Evolutionary conservation across 2,113 vertebrate species (phyloP), one percentile per base, ranked within the genome.

Genomic region (Malurus alboscapulatus): DNA sequence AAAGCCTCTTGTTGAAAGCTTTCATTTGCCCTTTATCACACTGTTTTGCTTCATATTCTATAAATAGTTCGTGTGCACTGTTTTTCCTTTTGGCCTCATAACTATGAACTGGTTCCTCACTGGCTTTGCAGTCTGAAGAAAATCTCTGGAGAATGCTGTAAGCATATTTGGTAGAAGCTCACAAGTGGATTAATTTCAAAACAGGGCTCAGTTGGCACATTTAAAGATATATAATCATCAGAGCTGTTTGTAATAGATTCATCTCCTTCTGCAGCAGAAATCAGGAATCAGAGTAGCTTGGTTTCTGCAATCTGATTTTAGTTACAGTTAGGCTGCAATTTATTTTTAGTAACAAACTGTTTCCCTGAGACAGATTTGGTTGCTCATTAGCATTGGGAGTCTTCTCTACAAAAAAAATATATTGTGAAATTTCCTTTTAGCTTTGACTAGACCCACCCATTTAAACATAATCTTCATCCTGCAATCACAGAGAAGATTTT

Each of bases 311-410:
- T 96, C 93, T 93, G 88, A 92, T 93, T 96, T 97, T 95, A 97
- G 96, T 97, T 97, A 97, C 97, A 97, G 94, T 97, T 97, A 87
- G 94, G 93, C 58, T 91, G 91, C 79, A 34, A 48, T 92, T 94
- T 98, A 98, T 98, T 98, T 98, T 98, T 98, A 98, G 97, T 71
- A 96, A 95, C 96, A 97, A 97, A 97, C 97, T 97, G 91, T 96
- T 97, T 97, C 93, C 94, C 94, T 3, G 22, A 96, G 95, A 97
- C 96, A 92, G 95, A 96, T 92, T 96, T 58, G 51, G 96, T 96
- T 98, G 94, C 93, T 98, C 92, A 96, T 98, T 97, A 97, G 96
- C 96, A 96, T 84, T 76, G 78, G 68, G 95, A 96, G 90, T 53
- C 91, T 97, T 95, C 94, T 96, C 85, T 74, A 89, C 93, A 93